Conservation (phyloP, 2,888 invertebrate species). For the Dromius quadrimaculatus region DNA sequence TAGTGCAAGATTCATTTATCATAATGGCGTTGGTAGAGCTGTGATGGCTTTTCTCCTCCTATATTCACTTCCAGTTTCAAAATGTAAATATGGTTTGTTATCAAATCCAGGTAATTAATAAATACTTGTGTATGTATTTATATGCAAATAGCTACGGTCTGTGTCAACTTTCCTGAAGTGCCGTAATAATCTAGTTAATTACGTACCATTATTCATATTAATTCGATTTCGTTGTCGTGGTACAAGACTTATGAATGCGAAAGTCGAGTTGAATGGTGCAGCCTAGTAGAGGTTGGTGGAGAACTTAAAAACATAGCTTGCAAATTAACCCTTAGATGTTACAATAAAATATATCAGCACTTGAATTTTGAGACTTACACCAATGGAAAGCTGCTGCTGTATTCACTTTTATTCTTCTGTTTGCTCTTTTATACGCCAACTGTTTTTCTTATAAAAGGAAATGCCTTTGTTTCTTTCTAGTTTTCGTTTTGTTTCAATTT, state of each 20-base stretch:
- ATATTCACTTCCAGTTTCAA: too few species aligned
- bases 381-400: conserved; percentile 15
- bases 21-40: too few species aligned
- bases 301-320: conserved; percentile 28
- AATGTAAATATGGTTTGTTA: conserved; percentile 1
- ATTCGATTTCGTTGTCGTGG: conserved; percentile 29
- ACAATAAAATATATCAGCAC: conserved; percentile 13
- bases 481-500: conserved; percentile 40
- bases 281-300: background rate
- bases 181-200: conserved; percentile 14
- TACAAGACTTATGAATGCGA: conserved; percentile 15
- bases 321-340: conserved; percentile 27
- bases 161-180: conserved; percentile 17
- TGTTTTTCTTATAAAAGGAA: conserved; percentile 39
- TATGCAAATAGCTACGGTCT: conserved; percentile 18
- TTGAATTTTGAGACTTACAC: conserved; percentile 17
- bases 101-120: conserved; percentile 23
- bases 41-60: too few species aligned
- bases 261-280: conserved; percentile 4
- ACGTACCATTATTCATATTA: conserved; percentile 29
- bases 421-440: conserved; percentile 19
- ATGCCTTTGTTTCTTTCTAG: conserved; percentile 34
- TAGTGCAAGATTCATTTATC: too few species aligned
- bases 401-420: conserved; percentile 29
- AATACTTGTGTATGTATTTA: conserved; percentile 5